Evolutionary conservation across 2,888 invertebrate genomes (phyloP), one percentile per base, ranked within the genome.

Genomic region (Heliconius erato): DNA sequence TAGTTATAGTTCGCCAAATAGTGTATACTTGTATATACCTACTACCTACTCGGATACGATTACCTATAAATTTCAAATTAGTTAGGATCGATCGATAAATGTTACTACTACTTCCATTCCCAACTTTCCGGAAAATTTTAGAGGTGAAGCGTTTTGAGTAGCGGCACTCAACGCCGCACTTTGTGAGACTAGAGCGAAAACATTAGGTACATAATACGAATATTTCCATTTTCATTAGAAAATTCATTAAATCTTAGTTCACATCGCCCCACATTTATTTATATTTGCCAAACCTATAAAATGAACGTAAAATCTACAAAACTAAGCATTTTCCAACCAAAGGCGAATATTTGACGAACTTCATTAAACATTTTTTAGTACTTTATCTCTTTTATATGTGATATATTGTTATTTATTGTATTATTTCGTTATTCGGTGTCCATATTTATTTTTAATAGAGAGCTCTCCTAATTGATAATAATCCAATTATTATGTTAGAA

Each of bases 381-480:
- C 49, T 72, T 71, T 32, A 14, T 35, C 63, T 12, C 35, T 76
- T 63, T 76, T 63, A 63, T 35, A 76, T 76, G 76, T 76, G 76
- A 76, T 76, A 76, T n/a, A 63, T 14, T 63, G 72, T 72, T 72
- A 72, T 72, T 72, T 72, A 44, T 35, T 63, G 59, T n/a, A 35
- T 76, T 63, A 32, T 49, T 44, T 72, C 26, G 16, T 72, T 72
- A 49, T 72, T 44, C 14, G 71, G 26, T 44, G 44, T 44, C 26
- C 72, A 72, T 76, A 63, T 76, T 76, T 16, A 26, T 49, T 59
- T 76, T 63, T 63, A 40, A 35, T 26, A n/a, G 35, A 59, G 26
- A 76, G 26, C 35, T 76, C 76, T 76, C 63, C 40, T 63, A 63
- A n/a, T 63, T 76, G 63, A 76, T 63, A 40, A 40, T 76, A 26